Evolutionary conservation across 2,888 invertebrate species (phyloP), one percentile per base, ranked within the genome.

Genomic region (Plutella xylostella): DNA sequence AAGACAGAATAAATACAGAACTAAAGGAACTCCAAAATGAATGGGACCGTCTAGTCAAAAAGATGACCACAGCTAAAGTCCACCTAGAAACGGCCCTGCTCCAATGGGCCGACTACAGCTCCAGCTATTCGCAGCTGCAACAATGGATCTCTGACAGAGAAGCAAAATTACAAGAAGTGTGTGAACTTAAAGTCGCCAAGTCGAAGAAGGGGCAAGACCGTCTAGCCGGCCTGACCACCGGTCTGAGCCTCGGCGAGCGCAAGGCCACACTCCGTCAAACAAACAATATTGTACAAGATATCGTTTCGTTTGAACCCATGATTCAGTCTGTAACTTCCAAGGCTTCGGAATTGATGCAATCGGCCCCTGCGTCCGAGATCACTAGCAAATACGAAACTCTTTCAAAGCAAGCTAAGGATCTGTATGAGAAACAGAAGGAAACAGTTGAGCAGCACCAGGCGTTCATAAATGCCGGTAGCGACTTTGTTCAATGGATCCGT

Each of bases 21-120:
- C 85, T 97, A 52, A 95, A 93, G 67, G 94, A 95, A 61, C 85
- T 97, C 22, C 95, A 96, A 76, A 91, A 88, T 47, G 96, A 97
- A 59, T 97, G 97, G 96, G 95, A 96, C 63, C 87, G 94, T 49
- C 82, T 96, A 11, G 92, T 95, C 0, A 94, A 94, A 74, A 96
- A 95, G 71, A 92, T 96, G 87, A 92, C 94, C 0, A 94, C 93
- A 0, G 92, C 94, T 1, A 96, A 96, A 73, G 95, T 95, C 12
- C 92, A 94, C 58, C 74, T 97, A 30, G 97, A 97, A 72, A 95
- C 95, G 0, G 92, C 92, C 55, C 80, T 96, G 12, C 83, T 97
- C 33, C 96, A 97, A 87, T 97, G 97, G 97, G 95, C 96, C 6
- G 96, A 97, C 65, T 97, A 96, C 69, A 96, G 94, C 65, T 96